phyloP scores from a whole-genome alignment of 2,888 invertebrate genomes.

The Ormyrus rosae region DNA sequence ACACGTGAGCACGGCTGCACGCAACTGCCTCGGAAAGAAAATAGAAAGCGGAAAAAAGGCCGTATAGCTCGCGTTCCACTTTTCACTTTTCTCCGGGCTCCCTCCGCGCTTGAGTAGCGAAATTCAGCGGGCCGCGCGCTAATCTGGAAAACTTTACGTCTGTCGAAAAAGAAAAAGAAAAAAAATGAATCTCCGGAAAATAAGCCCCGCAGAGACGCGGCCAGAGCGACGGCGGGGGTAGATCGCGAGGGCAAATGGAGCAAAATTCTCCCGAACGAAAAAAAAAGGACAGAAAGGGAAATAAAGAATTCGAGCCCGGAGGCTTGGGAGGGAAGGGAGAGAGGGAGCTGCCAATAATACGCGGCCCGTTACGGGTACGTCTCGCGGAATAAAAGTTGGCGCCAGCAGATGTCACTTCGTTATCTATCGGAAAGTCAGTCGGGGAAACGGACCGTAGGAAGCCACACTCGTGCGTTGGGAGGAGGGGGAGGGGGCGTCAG shows the following conservation, averaged over 20 bases:
- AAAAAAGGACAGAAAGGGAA: background rate
- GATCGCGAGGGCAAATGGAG: too few relatives aligned
- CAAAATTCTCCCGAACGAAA: background rate
- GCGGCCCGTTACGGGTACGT: slow-evolving; percentile 1
- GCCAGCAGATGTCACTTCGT: slow-evolving; percentile 39
- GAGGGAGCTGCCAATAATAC: slow-evolving; percentile 6
- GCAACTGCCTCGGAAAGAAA: too few relatives aligned
- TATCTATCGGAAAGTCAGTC: slow-evolving; percentile 43
- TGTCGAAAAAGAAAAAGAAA: too few relatives aligned
- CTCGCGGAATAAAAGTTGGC: slow-evolving; percentile 44
- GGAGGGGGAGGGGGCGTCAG: slow-evolving; percentile 1
- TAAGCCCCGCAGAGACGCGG: background rate
- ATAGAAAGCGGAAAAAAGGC: too few relatives aligned
- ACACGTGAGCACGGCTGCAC: too few relatives aligned
- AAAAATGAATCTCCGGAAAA: background rate
- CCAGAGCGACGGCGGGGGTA: too few relatives aligned
- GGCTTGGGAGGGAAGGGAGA: background rate
- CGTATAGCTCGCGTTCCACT: too few relatives aligned
- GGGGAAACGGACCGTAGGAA: background rate
- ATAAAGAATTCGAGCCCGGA: background rate
- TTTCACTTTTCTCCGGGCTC: too few relatives aligned
- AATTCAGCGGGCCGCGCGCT: too few relatives aligned
- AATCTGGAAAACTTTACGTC: too few relatives aligned
- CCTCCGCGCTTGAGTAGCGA: too few relatives aligned
- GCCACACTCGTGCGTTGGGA: background rate